A percentile compares a stretch with the other conserved stretches of the same genome.
Evolutionary conservation across 2,888 invertebrate species (phyloP).

Genomic region (Ceratothoa steindachneri): DNA sequence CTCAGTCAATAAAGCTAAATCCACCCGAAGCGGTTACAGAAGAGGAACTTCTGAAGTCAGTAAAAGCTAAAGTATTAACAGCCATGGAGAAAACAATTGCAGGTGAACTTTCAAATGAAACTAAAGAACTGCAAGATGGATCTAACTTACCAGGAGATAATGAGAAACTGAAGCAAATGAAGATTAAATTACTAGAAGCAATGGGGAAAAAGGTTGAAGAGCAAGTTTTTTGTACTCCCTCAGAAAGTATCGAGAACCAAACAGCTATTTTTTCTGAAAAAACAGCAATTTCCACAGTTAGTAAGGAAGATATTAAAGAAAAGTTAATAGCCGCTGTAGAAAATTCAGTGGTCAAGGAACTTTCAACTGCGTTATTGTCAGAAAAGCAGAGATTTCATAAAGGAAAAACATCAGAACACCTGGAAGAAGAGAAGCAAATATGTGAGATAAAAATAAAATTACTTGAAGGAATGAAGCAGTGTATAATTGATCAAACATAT

Average conservation of each 20-base stretch:
- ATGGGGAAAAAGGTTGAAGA: background rate
- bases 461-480: background rate
- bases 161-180: background rate
- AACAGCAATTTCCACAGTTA: background rate
- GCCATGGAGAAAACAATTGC: background rate
- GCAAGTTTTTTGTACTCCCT: too few relatives aligned
- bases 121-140: background rate
- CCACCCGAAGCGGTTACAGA: background rate
- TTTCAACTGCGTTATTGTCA: background rate
- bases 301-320: background rate
- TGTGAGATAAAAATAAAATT: slow-evolving; percentile 21
- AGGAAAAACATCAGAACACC: background rate
- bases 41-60: background rate
- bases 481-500: too few relatives aligned
- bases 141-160: too few relatives aligned
- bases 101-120: background rate
- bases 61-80: background rate
- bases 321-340: background rate
- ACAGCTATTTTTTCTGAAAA: background rate
- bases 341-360: background rate
- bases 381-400: background rate
- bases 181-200: background rate
- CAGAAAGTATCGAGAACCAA: too few relatives aligned
- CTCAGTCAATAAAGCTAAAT: background rate
- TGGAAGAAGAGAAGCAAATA: background rate